Conservation (phyloP, 2,113 vertebrate species). For the Pluvianellus socialis region DNA sequence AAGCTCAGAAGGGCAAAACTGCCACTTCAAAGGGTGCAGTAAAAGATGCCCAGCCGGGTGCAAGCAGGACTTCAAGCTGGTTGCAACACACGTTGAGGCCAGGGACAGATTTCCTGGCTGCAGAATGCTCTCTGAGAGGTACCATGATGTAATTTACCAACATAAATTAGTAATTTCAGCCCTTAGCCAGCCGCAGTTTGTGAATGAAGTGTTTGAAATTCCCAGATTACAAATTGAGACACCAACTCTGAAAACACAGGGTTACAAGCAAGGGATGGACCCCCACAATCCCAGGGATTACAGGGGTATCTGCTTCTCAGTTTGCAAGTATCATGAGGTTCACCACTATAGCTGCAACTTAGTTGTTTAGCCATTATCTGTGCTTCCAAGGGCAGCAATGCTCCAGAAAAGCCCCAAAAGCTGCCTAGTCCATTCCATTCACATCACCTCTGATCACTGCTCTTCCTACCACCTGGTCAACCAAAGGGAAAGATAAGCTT, state of each 20-base stretch:
- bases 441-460: neutral
- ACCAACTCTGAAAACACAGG: neutral
- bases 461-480: neutral
- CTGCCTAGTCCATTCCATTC: neutral
- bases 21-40: neutral
- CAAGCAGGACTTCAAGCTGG: neutral
- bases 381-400: rapidly evolving
- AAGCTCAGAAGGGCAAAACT: neutral
- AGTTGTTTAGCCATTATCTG: neutral
- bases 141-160: neutral
- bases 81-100: rapidly evolving
- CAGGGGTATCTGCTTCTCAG: neutral
- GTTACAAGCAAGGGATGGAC: neutral
- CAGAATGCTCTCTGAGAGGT: neutral
- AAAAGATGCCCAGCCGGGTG: neutral
- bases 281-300: neutral
- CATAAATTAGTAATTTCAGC: neutral
- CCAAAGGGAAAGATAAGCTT: neutral
- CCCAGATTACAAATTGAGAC: neutral
- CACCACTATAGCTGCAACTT: neutral
- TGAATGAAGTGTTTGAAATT: neutral
- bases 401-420: neutral
- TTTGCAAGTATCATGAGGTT: neutral
- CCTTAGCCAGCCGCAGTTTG: neutral
- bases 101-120: neutral